Evolutionary conservation across 2,888 invertebrate species (phyloP).

Genomic region (Heliconius cydno): DNA sequence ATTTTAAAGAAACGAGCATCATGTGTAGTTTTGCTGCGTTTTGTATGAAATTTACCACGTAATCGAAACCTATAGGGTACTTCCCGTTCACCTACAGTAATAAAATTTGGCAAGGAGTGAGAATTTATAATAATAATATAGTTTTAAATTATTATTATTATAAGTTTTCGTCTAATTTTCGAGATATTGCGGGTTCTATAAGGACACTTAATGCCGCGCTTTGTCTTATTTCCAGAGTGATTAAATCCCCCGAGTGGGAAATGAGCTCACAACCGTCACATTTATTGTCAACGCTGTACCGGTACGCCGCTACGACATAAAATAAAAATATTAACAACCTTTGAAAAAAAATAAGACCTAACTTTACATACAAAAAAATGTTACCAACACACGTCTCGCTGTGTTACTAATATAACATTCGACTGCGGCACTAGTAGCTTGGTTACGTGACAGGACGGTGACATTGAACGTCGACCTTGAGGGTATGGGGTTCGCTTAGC

Average conservation of each 20-base stretch:
- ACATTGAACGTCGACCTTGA: constrained; percentile 58
- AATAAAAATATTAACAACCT: neutral
- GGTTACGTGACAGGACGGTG: constrained; percentile 55
- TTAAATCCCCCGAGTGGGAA: neutral
- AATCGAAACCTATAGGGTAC: too few species aligned
- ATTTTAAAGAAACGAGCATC: too few species aligned
- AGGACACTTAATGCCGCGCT: neutral
- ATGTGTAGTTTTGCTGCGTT: too few species aligned
- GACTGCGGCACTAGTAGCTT: constrained; percentile 68
- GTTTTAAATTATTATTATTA: too few species aligned
- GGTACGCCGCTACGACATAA: neutral
- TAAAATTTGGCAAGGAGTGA: too few species aligned
- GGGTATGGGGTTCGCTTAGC: constrained; percentile 37
- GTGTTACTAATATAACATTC: constrained; percentile 75
- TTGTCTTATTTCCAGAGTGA: neutral
- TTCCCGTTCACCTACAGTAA: too few species aligned
- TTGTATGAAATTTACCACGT: too few species aligned
- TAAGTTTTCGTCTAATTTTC: too few species aligned
- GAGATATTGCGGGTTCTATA: too few species aligned
- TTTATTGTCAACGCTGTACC: neutral
- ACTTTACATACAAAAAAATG: constrained; percentile 54
- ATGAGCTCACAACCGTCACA: neutral
- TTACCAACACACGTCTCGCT: constrained; percentile 60
- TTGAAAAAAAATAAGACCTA: neutral
- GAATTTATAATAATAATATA: too few species aligned